Evolutionary conservation across 2,888 invertebrate genomes (phyloP), one percentile per base, ranked within the genome.

Genomic region (Pomacea canaliculata): DNA sequence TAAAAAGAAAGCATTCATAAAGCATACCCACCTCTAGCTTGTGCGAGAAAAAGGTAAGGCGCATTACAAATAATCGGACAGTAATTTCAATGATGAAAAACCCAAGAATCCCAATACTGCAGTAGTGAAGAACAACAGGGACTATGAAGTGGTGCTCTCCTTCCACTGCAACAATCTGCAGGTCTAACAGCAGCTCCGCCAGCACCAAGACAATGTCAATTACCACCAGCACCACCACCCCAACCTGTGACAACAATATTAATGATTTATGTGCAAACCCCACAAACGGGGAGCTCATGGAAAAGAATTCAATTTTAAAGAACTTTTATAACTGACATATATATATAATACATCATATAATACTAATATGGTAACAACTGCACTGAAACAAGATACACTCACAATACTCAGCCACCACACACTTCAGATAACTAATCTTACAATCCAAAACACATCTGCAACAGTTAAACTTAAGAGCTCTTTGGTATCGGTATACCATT

Each of bases 131-230:
- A 13, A 79, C 79, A 87, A 83, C 18, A 84, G 87, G 87, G 8
- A 87, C 85, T 19, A 84, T 71, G 10, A 84, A 76, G 59, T 83
- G 77, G 60, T 84, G 79, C 13, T 84, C 74, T 3, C 85, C 82
- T 10, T 84, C 78, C 7, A 85, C 63, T 76, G 86, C 83, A 60
- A 91, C 83, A 18, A 91, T 84, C 71, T 88, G 85, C 71, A 91
- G 84, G 77, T 91, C 91, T 13, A 91, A 83, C 23, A 92, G 85
- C 46, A 92, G 84, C 79, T 91, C 91, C 0, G 89, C 85, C 65
- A 92, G 88, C 19, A 92, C 91, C 16, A 91, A 83, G 7, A 91
- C 81, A 76, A 90, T 87, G 82, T 91, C 91, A 23, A 91, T 75
- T 70, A 91, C 86, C 27, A 92, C 91, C 71, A 91, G 81, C 49